A percentile compares a stretch with the other conserved stretches of the same genome.
Conservation (phyloP, 2,888 invertebrate species). For the Tupiocoris notatus region DNA sequence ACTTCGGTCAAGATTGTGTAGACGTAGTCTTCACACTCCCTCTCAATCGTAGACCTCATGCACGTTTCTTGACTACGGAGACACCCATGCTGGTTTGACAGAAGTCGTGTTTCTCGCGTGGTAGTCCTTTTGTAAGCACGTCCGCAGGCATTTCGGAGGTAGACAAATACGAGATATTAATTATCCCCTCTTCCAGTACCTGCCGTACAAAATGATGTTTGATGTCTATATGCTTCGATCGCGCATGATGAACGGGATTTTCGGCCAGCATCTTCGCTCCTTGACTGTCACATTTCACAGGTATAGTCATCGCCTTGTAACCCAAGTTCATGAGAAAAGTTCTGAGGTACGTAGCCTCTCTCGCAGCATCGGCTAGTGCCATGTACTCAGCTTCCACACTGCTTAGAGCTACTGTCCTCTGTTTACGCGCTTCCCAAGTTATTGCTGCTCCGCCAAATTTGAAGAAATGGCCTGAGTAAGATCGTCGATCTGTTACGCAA, state of each 20-base stretch:
- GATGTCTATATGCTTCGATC: not conserved
- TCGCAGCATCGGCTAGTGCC: not conserved
- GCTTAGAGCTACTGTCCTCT: not conserved
- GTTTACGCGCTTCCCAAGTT: not conserved
- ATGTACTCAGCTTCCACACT: not conserved
- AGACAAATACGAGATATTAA: not conserved
- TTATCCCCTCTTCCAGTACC: not conserved
- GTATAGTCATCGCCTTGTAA: not conserved
- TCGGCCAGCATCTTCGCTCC: not conserved
- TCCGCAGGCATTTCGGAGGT: not conserved
- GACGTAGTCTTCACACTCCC: not conserved
- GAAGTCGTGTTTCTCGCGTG: not conserved
- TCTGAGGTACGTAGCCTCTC: not conserved
- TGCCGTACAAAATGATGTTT: not conserved
- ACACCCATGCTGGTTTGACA: not conserved
- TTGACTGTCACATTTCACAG: not conserved
- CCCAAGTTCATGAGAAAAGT: not conserved
- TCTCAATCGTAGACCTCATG: not conserved
- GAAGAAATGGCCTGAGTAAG: not conserved
- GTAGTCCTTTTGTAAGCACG: not conserved
- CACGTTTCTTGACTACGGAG: too few species aligned
- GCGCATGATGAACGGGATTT: not conserved
- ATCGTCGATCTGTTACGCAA: not conserved
- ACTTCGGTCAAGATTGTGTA: not conserved
- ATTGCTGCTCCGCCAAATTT: not conserved